Conservation (phyloP, 2,888 invertebrate genomes). For the Ischnus inquisitorius region DNA sequence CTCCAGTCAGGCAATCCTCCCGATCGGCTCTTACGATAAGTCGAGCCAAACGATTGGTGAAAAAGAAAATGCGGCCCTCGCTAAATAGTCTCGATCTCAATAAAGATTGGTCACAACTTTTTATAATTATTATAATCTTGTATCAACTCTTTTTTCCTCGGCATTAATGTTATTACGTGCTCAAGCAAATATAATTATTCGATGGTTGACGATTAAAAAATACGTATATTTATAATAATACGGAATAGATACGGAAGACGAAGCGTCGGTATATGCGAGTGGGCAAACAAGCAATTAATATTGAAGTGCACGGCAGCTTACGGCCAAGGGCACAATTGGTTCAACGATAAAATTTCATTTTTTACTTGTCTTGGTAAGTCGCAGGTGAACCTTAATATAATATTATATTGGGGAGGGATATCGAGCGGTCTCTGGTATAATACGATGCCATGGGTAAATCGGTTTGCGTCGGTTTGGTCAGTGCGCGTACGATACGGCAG, state of each 20-base stretch:
- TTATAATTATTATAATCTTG: constrained; percentile 42
- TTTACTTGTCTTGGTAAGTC: constrained; percentile 47
- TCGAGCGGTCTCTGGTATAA: constrained; percentile 38
- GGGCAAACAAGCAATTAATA: constrained; percentile 51
- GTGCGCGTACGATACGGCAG: constrained; percentile 12
- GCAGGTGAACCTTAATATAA: constrained; percentile 56
- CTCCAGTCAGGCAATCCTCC: constrained; percentile 13
- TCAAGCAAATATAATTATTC: constrained; percentile 33
- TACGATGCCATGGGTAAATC: constrained; percentile 56
- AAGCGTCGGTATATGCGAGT: background rate
- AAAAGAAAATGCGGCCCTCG: background rate
- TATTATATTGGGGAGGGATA: constrained; percentile 18
- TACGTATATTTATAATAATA: background rate
- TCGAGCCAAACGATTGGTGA: background rate
- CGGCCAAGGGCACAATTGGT: constrained; percentile 11
- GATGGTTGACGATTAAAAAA: constrained; percentile 22
- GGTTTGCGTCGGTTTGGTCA: constrained; percentile 17
- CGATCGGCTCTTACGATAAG: constrained; percentile 40
- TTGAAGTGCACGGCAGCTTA: background rate
- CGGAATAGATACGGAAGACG: constrained; percentile 5
- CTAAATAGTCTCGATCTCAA: constrained; percentile 25
- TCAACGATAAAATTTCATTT: constrained; percentile 44
- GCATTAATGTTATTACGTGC: constrained; percentile 1
- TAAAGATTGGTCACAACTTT: constrained; percentile 34
- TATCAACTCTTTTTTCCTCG: background rate